A percentile compares a stretch with the other conserved stretches of the same genome.
These are phyloP conservation scores for Ceramica pisi DNA, from an alignment of 2,888 invertebrate species.

Conservation along the genomic window DNA sequence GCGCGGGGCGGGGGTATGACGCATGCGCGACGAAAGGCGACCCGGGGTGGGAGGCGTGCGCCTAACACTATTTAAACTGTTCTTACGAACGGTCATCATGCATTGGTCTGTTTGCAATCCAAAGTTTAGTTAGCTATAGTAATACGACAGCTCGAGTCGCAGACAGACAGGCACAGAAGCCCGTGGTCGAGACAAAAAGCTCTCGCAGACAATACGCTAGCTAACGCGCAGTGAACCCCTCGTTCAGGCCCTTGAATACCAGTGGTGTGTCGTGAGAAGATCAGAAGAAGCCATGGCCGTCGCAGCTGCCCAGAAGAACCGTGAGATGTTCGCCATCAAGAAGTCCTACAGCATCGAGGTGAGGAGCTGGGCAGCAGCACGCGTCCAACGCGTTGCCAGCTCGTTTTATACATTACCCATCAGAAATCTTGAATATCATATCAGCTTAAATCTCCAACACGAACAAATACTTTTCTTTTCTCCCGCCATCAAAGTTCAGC, in stretches of 20 bases:
- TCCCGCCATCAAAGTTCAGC: slow-evolving; percentile 8
- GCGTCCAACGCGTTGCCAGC: slow-evolving; percentile 63
- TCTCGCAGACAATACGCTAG: slow-evolving; percentile 90
- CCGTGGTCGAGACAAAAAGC: slow-evolving; percentile 92
- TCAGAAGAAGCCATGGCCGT: slow-evolving; percentile 93
- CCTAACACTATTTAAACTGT: slow-evolving; percentile 92
- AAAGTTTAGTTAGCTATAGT: slow-evolving; percentile 91
- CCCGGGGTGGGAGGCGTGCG: slow-evolving; percentile 90
- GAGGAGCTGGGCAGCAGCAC: slow-evolving; percentile 85
- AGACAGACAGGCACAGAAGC: slow-evolving; percentile 90
- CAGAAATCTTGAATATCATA: slow-evolving; percentile 12
- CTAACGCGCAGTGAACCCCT: slow-evolving; percentile 89
- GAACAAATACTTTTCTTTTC: neutral
- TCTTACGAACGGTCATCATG: slow-evolving; percentile 92
- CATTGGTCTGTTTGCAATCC: slow-evolving; percentile 93
- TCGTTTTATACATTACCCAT: slow-evolving; percentile 59
- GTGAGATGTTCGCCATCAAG: slow-evolving; percentile 99
- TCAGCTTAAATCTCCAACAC: slow-evolving; percentile 6
- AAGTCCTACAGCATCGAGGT: slow-evolving; percentile 99
- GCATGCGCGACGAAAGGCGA: slow-evolving; percentile 91
- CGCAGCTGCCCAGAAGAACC: slow-evolving; percentile 97
- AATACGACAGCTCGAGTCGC: slow-evolving; percentile 90
- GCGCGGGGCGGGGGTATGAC: slow-evolving; percentile 87
- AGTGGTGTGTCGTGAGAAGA: slow-evolving; percentile 83
- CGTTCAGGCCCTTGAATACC: slow-evolving; percentile 89